Base-by-base conservation (phyloP, 2,888 invertebrate genomes). In the Azorinus chamasolen region DNA sequence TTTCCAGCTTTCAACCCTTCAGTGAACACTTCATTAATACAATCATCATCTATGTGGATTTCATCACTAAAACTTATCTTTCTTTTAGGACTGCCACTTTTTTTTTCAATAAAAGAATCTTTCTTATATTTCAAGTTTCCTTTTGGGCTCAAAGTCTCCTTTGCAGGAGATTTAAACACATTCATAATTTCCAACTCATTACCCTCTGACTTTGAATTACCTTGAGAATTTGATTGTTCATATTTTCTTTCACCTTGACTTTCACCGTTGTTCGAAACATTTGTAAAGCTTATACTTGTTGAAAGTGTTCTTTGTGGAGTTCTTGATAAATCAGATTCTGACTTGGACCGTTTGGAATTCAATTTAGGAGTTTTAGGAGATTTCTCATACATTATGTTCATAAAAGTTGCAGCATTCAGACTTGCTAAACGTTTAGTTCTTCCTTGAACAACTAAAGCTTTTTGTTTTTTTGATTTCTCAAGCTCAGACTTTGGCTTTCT, bases 341-440 rank as follows among this genome's bases (percentile, higher is more conserved):
- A 79, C 48, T 73, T 82, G 10, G 76, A 79, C 54, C 82, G 25
- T 64, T 79, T 76, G 24, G 58, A 16, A 22, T 51, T 46, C 10
- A 74, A 58, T 64, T 82, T 83, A 10, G 39, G 51, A n/a, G 59
- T 43, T 64, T 83, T 84, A 32, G 43, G 84, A 70, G 71, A 46
- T 59, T 85, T 88, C 55, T 88, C 89, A 84, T 83, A 88, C 58
- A 89, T 46, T 24, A 90, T 87, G 58, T 90, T 88, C 20, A 89
- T 84, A 71, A 85, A 85, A 22, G 87, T 86, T 25, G 84, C 74
- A 20, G 91, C 91, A 80, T 88, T 89, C 37, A 91, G 61, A 77
- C 91, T 91, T 50, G 91, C 91, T 68, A 88, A 88, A 16, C 90
- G 65, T 66, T 87, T 87, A 6, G 85, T 77, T 54, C 86, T 78